Evolutionary conservation across 2,888 invertebrate species (phyloP).

Genomic region (Xanthia icteritia): DNA sequence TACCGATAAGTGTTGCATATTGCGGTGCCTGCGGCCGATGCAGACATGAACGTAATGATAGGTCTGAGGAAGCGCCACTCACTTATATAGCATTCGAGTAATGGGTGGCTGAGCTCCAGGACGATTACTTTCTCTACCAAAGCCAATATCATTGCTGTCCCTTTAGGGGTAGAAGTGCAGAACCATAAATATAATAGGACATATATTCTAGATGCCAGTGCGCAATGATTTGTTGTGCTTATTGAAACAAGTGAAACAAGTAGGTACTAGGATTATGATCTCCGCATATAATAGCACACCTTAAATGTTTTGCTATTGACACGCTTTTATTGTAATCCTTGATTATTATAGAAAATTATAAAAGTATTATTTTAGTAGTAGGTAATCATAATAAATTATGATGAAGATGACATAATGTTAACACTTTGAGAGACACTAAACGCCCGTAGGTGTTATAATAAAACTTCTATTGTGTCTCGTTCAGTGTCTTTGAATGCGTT

Average conservation of each 20-base stretch:
- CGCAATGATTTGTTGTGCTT: not conserved
- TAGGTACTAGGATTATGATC: not conserved
- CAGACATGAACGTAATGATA: conserved; percentile 84
- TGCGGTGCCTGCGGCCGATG: conserved; percentile 82
- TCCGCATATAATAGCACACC: not conserved
- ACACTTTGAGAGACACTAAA: too few relatives aligned
- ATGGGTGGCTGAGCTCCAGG: conserved; percentile 81
- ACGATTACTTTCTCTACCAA: conserved; percentile 85
- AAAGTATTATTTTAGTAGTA: not conserved
- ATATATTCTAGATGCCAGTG: not conserved
- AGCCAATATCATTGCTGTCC: conserved; percentile 67
- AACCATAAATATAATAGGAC: not conserved
- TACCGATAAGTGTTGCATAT: conserved; percentile 89
- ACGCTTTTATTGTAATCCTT: not conserved
- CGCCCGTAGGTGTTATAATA: too few relatives aligned
- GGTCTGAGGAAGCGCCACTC: conserved; percentile 81
- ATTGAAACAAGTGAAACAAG: not conserved
- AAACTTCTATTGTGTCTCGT: too few relatives aligned
- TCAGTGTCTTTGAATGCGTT: not conserved
- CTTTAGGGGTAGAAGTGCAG: not conserved
- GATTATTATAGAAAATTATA: too few relatives aligned
- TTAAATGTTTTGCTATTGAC: not conserved
- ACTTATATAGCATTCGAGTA: conserved; percentile 87
- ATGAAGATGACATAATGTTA: too few relatives aligned
- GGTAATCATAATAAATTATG: not conserved